phyloP scores from a whole-genome alignment of 2,113 vertebrate genomes.

The Sprattus sprattus region DNA sequence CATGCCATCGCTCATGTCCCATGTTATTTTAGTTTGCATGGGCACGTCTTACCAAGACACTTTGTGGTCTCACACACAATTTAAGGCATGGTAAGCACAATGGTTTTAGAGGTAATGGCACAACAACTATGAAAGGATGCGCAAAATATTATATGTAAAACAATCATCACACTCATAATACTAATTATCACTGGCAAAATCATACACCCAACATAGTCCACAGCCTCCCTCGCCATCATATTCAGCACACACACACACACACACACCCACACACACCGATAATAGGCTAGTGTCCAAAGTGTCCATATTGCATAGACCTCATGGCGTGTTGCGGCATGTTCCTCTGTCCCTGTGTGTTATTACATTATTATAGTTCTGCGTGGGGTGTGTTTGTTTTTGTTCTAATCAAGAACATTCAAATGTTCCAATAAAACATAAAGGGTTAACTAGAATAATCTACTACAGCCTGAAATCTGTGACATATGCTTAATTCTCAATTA shows the following conservation, averaged over 20 bases:
- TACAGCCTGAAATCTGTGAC: background rate
- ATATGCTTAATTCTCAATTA: background rate
- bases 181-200: slow-evolving; percentile 16
- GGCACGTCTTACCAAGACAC: background rate
- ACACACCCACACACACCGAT: slow-evolving; percentile 29
- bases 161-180: background rate
- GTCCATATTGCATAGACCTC: slow-evolving; percentile 57
- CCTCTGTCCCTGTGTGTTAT: slow-evolving; percentile 43
- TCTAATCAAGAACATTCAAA: slow-evolving; percentile 22
- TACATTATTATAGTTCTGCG: background rate
- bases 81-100: background rate
- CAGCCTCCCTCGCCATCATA: background rate
- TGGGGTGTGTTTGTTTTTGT: slow-evolving; percentile 35
- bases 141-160: background rate
- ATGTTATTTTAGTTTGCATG: background rate
- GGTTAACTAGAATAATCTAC: background rate
- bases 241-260: slow-evolving; percentile 13
- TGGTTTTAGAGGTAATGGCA: background rate
- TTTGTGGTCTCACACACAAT: background rate
- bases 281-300: slow-evolving; percentile 32
- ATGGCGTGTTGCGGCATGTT: slow-evolving; percentile 44
- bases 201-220: background rate
- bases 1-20: background rate
- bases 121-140: background rate
- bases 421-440: background rate